Conservation (phyloP, 2,113 vertebrate genomes). For the Coregonus clupeaformis region DNA sequence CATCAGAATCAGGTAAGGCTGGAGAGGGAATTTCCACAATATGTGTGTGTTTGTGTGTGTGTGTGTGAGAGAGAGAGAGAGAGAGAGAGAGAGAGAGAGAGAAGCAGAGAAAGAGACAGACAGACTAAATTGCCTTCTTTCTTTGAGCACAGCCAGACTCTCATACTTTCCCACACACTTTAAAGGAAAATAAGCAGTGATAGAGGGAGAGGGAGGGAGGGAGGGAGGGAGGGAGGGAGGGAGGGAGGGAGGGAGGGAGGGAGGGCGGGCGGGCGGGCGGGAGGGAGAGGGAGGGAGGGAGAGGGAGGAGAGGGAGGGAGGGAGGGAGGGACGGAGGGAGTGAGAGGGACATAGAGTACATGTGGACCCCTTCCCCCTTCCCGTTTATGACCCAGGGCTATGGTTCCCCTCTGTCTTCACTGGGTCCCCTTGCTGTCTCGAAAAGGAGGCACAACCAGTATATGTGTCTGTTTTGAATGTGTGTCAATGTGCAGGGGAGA, state of each 20-base stretch:
- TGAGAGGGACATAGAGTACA: not conserved
- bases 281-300: not conserved
- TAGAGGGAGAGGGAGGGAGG: not conserved
- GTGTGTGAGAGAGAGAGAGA: not conserved
- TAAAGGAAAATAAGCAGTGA: constrained; percentile 4
- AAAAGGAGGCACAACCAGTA: not conserved
- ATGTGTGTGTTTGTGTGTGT: constrained; percentile 11
- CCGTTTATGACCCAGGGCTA: constrained; percentile 2
- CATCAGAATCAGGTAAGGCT: constrained; percentile 65
- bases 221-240: not conserved
- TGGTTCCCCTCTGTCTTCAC: not conserved
- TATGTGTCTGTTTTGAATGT: not conserved
- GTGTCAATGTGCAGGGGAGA: not conserved
- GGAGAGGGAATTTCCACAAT: not conserved
- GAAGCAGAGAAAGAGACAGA: not conserved
- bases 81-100: not conserved
- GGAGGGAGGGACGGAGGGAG: not conserved
- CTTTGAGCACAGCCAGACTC: constrained; percentile 1
- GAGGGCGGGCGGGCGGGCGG: too few relatives aligned
- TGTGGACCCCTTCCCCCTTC: not conserved
- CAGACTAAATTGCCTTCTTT: not conserved
- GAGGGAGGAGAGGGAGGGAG: not conserved
- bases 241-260: not conserved
- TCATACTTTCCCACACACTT: constrained; percentile 1
- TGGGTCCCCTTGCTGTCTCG: not conserved